Percentiles rank a stretch among this genome's conserved stretches.
These are phyloP conservation scores for Acholoe squamosa DNA, from an alignment of 2,888 invertebrate species.

Conservation along the genomic window DNA sequence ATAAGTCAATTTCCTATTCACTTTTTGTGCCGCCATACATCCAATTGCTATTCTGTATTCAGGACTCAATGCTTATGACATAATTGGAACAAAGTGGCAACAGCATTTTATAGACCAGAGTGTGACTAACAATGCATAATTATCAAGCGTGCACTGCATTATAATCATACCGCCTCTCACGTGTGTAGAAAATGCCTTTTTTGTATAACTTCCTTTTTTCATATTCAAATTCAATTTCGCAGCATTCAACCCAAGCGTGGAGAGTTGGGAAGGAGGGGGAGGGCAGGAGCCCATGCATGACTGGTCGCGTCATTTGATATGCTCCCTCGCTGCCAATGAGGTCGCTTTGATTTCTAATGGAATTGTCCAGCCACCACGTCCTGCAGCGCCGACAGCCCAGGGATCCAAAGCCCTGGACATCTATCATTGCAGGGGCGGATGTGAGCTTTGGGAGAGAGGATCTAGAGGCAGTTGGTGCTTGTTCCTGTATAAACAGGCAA, in stretches of 20 bases:
- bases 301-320: slow-evolving; percentile 50
- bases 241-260: slow-evolving; percentile 18
- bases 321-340: slow-evolving; percentile 42
- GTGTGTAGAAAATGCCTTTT: slow-evolving; percentile 34
- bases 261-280: not conserved
- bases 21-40: not conserved
- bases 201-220: not conserved
- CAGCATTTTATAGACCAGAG: not conserved
- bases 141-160: slow-evolving; percentile 34
- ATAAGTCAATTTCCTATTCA: not conserved
- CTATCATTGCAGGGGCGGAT: not conserved
- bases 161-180: slow-evolving; percentile 26
- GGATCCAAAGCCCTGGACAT: slow-evolving; percentile 40
- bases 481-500: slow-evolving; percentile 17
- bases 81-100: slow-evolving; percentile 52
- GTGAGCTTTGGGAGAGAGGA: too few species aligned
- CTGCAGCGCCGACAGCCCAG: not conserved
- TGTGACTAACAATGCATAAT: slow-evolving; percentile 59
- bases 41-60: slow-evolving; percentile 25
- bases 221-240: slow-evolving; percentile 57
- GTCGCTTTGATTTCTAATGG: slow-evolving; percentile 58
- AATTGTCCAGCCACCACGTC: slow-evolving; percentile 48
- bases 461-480: not conserved
- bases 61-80: not conserved
- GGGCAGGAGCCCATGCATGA: slow-evolving; percentile 12